Base-by-base conservation (phyloP, 2,888 invertebrate genomes). In the Athrips mouffetella region DNA sequence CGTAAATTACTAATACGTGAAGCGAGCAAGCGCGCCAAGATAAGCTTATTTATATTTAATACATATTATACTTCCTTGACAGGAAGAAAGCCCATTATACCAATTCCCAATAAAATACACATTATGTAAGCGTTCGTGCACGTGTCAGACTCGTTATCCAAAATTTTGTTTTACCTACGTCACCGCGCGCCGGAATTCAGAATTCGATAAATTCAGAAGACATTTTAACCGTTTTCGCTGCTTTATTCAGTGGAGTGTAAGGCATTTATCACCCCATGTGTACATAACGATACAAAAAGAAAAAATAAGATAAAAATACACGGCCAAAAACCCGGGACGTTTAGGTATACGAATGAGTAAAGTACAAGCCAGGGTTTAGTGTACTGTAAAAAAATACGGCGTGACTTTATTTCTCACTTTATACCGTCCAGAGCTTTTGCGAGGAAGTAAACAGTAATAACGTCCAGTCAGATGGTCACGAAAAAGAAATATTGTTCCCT, bases 261-360 rank as follows among this genome's bases (percentile, higher is more conserved):
- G 59, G 57, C 65, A 69, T 69, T 69, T 63, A 68, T 70, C 70
- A 70, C 63, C 52, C 56, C 57, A 58, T 58, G 60, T 58, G 55
- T 63, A 54, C 57, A 59, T 57, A 58, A 56, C 53, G 62, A 62
- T 62, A 64, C 58, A 56, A 57, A 54, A 62, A 63, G 63, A 58
- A 54, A 64, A 62, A 57, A 59, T 60, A 48, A 45, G 40, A 48
- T 37, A 35, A 48, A 46, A 47, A 29, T n/a, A 46, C 33, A 35
- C 25, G 33, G 13, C 10, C n/a, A 16, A 45, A 35, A 45, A 35
- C 25, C 35, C 25, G 45, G 13, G n/a, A 11, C 35, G 25, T 35
- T 45, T 45, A 35, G 35, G 45, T 25, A 18, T 45, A 45, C 45
- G 45, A 35, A 25, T 45, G 45, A 25, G 44, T n/a, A n/a, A n/a